Percentiles rank a stretch among this genome's conserved stretches.
phyloP scores from a whole-genome alignment of 2,888 invertebrate species.

The Exocentrus adspersus region DNA sequence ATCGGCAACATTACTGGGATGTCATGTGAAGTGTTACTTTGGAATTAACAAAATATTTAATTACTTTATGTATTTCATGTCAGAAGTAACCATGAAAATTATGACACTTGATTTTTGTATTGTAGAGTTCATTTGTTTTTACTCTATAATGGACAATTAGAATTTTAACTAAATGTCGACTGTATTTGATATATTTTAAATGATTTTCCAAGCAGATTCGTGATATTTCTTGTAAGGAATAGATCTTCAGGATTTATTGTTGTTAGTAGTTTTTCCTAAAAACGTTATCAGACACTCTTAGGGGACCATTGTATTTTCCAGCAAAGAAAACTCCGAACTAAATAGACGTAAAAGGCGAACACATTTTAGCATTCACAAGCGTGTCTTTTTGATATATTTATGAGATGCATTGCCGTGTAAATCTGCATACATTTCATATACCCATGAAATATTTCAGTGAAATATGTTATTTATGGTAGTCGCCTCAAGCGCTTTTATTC shows the following conservation, averaged over 20 bases:
- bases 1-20: too few relatives aligned
- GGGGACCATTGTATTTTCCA: constrained; percentile 7
- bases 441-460: constrained; percentile 51
- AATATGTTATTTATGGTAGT: constrained; percentile 57
- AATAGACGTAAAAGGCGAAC: constrained; percentile 38
- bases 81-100: too few relatives aligned
- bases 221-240: too few relatives aligned
- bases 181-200: too few relatives aligned
- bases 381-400: constrained; percentile 56
- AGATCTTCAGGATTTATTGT: not conserved
- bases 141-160: too few relatives aligned
- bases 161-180: too few relatives aligned
- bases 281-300: not conserved
- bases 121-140: too few relatives aligned
- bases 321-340: constrained; percentile 2
- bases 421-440: constrained; percentile 54
- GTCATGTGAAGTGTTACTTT: too few relatives aligned
- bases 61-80: too few relatives aligned
- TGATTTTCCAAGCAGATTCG: too few relatives aligned
- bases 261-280: not conserved
- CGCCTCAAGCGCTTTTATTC: constrained; percentile 54
- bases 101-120: too few relatives aligned
- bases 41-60: too few relatives aligned
- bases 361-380: constrained; percentile 53
- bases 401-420: constrained; percentile 50